These are phyloP conservation scores for Microtus oregoni DNA, from an alignment of 2,113 vertebrate genomes.

Conservation along the genomic window DNA sequence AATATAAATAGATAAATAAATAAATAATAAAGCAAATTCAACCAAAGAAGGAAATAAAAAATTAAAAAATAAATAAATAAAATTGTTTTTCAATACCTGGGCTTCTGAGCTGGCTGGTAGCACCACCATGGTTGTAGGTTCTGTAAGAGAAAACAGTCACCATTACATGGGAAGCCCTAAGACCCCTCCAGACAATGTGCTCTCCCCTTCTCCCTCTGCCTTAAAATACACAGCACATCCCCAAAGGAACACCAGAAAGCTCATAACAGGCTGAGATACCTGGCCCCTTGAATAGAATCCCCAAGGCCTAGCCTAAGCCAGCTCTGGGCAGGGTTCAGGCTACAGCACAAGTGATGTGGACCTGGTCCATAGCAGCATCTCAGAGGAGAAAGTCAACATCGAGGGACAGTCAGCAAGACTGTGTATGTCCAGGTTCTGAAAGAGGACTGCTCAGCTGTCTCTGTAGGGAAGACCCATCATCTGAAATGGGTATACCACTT, in stretches of 20 bases:
- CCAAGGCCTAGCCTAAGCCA: background rate
- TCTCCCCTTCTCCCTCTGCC: background rate
- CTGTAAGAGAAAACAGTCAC: conserved; percentile 61
- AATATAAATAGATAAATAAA: too few relatives aligned
- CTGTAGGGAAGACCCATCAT: background rate
- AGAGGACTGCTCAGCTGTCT: background rate
- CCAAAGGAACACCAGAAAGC: background rate
- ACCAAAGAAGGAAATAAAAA: too few relatives aligned
- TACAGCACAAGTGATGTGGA: accelerated
- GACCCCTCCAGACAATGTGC: accelerated
- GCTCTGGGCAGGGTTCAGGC: background rate
- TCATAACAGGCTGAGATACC: accelerated
- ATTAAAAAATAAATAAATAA: background rate
- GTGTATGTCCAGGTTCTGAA: background rate
- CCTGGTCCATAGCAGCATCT: background rate
- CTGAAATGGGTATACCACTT: background rate
- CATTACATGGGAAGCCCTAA: accelerated
- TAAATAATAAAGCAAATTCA: too few relatives aligned
- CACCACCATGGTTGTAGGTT: conserved; percentile 54
- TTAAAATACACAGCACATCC: accelerated
- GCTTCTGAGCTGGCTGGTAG: conserved; percentile 66
- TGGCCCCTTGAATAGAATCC: accelerated
- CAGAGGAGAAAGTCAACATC: too few relatives aligned
- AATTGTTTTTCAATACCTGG: conserved; percentile 67
- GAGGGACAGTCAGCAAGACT: background rate